A percentile compares a stretch with the other conserved stretches of the same genome.
These are phyloP conservation scores for Catostomus latipinnis DNA, from an alignment of 2,797 vertebrate genomes.

Conservation along the genomic window DNA sequence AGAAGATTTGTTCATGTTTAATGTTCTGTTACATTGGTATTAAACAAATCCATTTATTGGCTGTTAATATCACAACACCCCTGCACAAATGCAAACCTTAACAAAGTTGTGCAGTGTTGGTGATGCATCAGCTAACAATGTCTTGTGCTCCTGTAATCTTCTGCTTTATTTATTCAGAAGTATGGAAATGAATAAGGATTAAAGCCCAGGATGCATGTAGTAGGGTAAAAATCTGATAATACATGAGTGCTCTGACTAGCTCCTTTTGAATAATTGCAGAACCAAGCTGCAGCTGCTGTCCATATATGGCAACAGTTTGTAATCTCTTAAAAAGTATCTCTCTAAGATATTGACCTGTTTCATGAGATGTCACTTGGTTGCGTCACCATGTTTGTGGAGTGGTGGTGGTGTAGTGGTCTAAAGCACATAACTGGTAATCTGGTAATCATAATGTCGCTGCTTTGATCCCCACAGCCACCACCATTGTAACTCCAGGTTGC, in stretches of 20 bases:
- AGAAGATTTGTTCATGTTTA: not conserved
- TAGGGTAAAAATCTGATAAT: slow-evolving; percentile 55
- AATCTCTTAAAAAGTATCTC: too few relatives aligned
- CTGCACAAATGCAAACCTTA: slow-evolving; percentile 4
- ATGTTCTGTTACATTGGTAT: too few relatives aligned
- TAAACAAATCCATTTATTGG: not conserved
- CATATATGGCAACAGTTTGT: not conserved
- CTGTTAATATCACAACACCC: not conserved
- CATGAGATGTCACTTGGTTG: too few relatives aligned
- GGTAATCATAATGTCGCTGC: too few relatives aligned
- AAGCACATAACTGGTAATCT: too few relatives aligned
- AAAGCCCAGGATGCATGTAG: slow-evolving; percentile 58
- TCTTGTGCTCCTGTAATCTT: slow-evolving; percentile 54
- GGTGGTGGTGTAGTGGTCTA: too few relatives aligned
- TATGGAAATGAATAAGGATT: slow-evolving; percentile 68
- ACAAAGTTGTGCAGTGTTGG: not conserved
- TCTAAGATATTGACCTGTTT: too few relatives aligned
- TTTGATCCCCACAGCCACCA: too few relatives aligned
- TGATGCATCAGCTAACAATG: slow-evolving; percentile 47
- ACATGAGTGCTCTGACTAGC: not conserved
- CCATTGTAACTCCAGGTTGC: too few relatives aligned
- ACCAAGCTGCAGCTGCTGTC: slow-evolving; percentile 24
- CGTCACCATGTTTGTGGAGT: too few relatives aligned
- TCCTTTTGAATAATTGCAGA: slow-evolving; percentile 47
- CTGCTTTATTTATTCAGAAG: slow-evolving; percentile 29